Percentiles rank a stretch among this genome's conserved stretches.
Conservation (phyloP, 2,113 vertebrate species). For the Ceratotherium simum region DNA sequence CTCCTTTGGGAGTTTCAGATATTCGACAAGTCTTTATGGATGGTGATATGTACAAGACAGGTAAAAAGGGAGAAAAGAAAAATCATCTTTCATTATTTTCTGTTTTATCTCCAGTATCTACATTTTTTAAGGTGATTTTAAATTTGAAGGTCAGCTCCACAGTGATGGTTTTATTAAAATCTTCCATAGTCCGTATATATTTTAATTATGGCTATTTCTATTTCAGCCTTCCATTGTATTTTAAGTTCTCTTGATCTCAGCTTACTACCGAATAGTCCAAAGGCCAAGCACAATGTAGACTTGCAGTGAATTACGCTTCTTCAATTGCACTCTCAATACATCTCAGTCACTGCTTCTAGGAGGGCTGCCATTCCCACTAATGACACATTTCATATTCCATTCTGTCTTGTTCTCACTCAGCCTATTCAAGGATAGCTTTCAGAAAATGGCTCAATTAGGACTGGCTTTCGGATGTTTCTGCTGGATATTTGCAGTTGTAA, state of each 20-base stretch:
- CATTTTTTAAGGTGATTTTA: conserved; percentile 47
- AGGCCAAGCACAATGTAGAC: conserved; percentile 49
- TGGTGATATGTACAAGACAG: no score
- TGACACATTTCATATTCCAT: conserved; percentile 19
- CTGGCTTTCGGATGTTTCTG: conserved; percentile 63
- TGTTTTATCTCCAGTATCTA: neutral
- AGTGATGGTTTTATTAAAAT: conserved; percentile 62
- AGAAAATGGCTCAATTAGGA: conserved; percentile 80
- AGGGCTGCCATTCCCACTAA: conserved; percentile 45
- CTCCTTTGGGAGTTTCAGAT: fast-evolving
- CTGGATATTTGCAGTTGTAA: conserved; percentile 40
- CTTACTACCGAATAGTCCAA: conserved; percentile 31
- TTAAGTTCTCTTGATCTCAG: conserved; percentile 53
- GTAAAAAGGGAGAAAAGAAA: no score
- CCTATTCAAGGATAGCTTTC: conserved; percentile 47
- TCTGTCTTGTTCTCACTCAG: neutral
- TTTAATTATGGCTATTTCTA: conserved; percentile 58
- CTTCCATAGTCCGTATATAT: conserved; percentile 15
- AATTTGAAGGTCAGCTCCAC: neutral
- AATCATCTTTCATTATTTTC: neutral
- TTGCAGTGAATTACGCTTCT: conserved; percentile 58
- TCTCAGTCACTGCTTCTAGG: conserved; percentile 6
- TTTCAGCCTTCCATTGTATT: conserved; percentile 23
- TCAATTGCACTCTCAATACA: conserved; percentile 41
- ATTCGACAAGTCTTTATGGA: fast-evolving